Conservation (phyloP, 2,888 invertebrate genomes). For the Leptinotarsa juncta region DNA sequence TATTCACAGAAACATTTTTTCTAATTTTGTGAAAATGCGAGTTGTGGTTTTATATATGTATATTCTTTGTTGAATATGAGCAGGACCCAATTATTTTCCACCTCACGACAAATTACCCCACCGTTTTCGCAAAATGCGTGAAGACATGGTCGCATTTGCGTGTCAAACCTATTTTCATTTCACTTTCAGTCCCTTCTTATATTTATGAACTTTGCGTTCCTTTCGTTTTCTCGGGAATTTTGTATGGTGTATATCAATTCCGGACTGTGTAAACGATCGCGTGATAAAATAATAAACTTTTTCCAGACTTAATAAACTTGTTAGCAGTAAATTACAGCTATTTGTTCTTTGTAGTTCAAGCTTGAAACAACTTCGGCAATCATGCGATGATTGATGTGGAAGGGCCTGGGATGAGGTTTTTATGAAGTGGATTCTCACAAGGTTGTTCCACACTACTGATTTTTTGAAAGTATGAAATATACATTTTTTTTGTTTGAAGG, state of each 20-base stretch:
- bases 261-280: constrained; percentile 34
- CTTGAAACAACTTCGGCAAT: constrained; percentile 11
- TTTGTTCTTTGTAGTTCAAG: constrained; percentile 24
- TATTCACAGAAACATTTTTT: no score
- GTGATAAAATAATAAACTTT: constrained; percentile 41
- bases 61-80: background rate
- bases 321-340: constrained; percentile 37
- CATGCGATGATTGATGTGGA: constrained; percentile 5
- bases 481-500: no score
- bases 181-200: constrained; percentile 21
- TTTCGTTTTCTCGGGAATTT: constrained; percentile 12
- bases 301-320: constrained; percentile 36
- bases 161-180: constrained; percentile 22
- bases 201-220: constrained; percentile 22
- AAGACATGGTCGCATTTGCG: constrained; percentile 14
- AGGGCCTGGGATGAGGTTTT: background rate
- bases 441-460: no score
- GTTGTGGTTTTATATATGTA: no score
- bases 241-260: constrained; percentile 31
- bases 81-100: background rate
- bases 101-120: background rate
- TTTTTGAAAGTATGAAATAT: no score
- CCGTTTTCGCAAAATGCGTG: background rate
- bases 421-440: no score
- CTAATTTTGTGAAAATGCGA: no score